Conservation (phyloP, 2,113 vertebrate species). For the Muntiacus reevesi region DNA sequence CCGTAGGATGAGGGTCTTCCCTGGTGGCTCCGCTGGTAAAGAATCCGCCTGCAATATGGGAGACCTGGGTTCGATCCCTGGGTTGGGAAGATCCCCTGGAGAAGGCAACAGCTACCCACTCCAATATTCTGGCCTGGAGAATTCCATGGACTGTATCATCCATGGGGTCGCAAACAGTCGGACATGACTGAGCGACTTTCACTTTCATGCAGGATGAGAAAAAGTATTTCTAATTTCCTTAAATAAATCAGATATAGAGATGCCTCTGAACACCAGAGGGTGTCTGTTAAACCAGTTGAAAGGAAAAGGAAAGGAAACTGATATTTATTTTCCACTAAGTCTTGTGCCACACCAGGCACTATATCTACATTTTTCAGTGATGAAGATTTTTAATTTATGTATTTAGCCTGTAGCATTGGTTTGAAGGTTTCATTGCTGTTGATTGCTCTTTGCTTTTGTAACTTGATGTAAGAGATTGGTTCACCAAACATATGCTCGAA, state of each 20-base stretch:
- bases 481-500: not conserved
- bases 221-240: too few relatives aligned
- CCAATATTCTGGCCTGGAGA: not conserved
- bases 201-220: not conserved
- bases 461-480: not conserved
- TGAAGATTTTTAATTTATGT: not conserved
- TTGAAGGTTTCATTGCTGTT: not conserved
- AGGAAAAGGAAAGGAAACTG: not conserved
- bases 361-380: not conserved
- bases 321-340: not conserved
- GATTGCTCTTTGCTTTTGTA: not conserved
- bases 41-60: not conserved
- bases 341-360: not conserved
- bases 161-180: not conserved
- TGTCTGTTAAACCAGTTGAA: not conserved
- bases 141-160: not conserved
- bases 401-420: not conserved
- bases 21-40: not conserved
- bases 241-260: not conserved
- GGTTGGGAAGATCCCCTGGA: not conserved
- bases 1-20: not conserved
- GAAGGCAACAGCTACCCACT: not conserved
- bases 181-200: not conserved
- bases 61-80: not conserved
- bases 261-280: not conserved